Evolutionary conservation across 2,888 invertebrate genomes (phyloP).

Genomic region (Alitta virens): DNA sequence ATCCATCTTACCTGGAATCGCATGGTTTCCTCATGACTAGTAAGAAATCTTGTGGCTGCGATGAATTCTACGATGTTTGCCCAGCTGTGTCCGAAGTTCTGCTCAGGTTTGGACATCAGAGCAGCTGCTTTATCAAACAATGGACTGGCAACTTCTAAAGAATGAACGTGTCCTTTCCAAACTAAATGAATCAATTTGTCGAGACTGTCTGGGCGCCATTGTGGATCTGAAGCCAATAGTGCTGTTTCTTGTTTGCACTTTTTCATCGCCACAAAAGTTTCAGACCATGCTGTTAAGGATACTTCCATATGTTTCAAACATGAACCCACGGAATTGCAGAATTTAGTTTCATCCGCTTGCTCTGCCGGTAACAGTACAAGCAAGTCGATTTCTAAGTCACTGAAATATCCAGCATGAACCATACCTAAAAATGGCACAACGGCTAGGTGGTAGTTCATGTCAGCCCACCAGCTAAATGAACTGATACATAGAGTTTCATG

Average conservation of each 20-base stretch:
- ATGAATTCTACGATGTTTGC: constrained; percentile 16
- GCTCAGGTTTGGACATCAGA: constrained; percentile 7
- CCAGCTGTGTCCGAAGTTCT: constrained; percentile 18
- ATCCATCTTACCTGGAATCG: constrained; percentile 19
- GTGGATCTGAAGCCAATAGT: background rate
- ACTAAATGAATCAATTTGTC: constrained; percentile 3
- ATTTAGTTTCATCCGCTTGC: too few species aligned
- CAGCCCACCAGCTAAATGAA: constrained; percentile 23
- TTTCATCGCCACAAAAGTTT: background rate
- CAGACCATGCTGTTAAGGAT: constrained; percentile 1
- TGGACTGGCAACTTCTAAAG: constrained; percentile 1
- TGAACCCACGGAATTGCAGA: too few species aligned
- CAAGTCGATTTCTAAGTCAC: background rate
- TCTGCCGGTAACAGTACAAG: background rate
- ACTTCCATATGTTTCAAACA: too few species aligned
- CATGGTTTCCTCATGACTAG: constrained; percentile 10
- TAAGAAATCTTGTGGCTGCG: constrained; percentile 13
- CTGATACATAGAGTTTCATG: constrained; percentile 2
- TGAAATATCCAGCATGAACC: constrained; percentile 8
- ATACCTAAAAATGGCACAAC: constrained; percentile 21
- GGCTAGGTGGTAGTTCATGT: constrained; percentile 22
- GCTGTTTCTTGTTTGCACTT: background rate
- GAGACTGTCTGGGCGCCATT: background rate
- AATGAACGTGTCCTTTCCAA: constrained; percentile 14
- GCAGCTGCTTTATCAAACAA: background rate